Base-by-base conservation (phyloP, 1,140 invertebrate genomes). In the Lepidurus couesii region DNA sequence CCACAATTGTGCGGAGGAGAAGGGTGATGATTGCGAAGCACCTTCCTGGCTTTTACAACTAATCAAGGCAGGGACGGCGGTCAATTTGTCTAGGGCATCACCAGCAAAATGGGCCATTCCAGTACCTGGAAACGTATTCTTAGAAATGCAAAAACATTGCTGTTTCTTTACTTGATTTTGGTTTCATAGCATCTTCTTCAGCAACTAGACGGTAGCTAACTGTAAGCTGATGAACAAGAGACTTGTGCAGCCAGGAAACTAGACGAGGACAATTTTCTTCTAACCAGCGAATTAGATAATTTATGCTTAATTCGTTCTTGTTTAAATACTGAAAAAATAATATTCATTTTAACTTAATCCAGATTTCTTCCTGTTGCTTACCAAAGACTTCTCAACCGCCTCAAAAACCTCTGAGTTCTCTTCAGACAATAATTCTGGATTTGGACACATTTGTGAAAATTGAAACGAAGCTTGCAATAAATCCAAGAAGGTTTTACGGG, bases 251-350 rank as follows among this genome's bases (percentile, higher is more conserved):
- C 1, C 92, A 90, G 21, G 91, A 85, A 11, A 94, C 87, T 21
- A 94, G 85, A 74, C 92, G 86, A 26, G 92, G 91, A 81, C 91
- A 91, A 86, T 95, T 90, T 80, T 90, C 88, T 80, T 89, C 88
- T 16, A 95, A 86, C 93, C 93, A 95, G 83, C 93, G 92, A 44
- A 90, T 89, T 42, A 94, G 89, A 82, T 90, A 95, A 80, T 90
- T 89, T 0, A 89, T 85, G 42, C 92, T 93, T 79, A 95, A 87
- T 65, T 86, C 86, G 74, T 90, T 88, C 85, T 94, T 93, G 34
- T 89, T 89, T 83, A 94, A 92, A 85, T 94, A 95, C 88, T 89
- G 79, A 76, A 82, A 83, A 81, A 26, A 45, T n/a, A n/a, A 6
- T 5, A 65, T 7, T 1, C 7, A 65, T 65, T 11, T n/a, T 78